Base-by-base conservation (phyloP, 2,888 invertebrate species). In the Poecilobothrus nobilitatus region DNA sequence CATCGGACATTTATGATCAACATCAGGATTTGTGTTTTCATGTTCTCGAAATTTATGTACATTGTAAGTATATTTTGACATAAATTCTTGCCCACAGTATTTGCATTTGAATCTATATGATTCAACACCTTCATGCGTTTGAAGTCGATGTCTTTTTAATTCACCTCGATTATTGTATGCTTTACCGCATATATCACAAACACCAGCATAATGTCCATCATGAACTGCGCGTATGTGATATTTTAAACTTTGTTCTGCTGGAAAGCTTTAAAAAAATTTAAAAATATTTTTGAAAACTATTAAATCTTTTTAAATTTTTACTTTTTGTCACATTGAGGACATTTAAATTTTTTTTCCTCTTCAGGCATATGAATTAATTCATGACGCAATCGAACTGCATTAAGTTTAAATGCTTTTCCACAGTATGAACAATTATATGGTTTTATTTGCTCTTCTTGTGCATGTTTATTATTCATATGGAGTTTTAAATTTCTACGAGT, bases 131-230 rank as follows among this genome's bases (percentile, higher is more conserved):
- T 63, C 63, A 22, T 63, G 63, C 9, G 12, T 12, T 53, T 53
- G 21, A 20, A 63, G 18, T 2, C 63, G 63, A 63, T 63, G 63
- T 5, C 22, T 7, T 21, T 8, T 10, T 7, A 63, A 7, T 6
- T 63, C 63, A 10, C 7, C 63, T 22, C 20, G 20, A 10, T 63
- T 21, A 12, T 22, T 21, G 21, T 63, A 63, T 20, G 21, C 20
- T 70, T 81, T 81, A 53, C 78, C 78, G 64, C 81, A 81, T 6
- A 79, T 73, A 53, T 74, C 76, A 73, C 81, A 81, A 4, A 77
- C 75, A 70, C 63, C 63, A 22, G 63, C 63, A 63, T 63, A 63
- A 10, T 12, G 63, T 53, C 53, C 15, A 53, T 53, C 53, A n/a
- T 53, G 53, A 18, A 12, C 9, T 18, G n/a, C n/a, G 1, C 53